Base-by-base conservation (phyloP, 2,888 invertebrate species). In the Rhimphoctona megacephalus region DNA sequence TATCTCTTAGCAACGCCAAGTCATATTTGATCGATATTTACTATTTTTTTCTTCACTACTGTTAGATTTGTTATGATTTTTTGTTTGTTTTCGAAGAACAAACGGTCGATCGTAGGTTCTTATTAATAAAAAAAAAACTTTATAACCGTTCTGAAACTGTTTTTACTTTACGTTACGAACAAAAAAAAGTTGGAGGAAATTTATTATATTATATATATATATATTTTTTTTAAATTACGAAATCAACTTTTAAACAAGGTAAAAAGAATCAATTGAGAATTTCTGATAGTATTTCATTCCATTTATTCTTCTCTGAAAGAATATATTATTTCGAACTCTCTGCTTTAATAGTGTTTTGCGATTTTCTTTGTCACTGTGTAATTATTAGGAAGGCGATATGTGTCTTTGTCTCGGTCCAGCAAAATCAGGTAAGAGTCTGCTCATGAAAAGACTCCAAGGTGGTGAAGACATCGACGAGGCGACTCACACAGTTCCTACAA, bases 391-490 rank as follows among this genome's bases (percentile, higher is more conserved):
- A 36, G 43, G 36, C 36, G 86, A 92, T 89, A 94, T 95, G 90
- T 95, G 95, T 88, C 92, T 98, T 9, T 98, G 98, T 90, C 94
- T 98, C 46, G 98, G 98, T 0, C 97, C 98, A 0, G 96, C 96
- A 85, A 96, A 97, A 52, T 97, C 97, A 0, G 98, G 98, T 0
- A 98, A 98, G 95, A 97, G 97, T 0, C 96, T 97, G 39, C 94
- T 98, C 30, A 92, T 98, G 85, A 97, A 97, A 93, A 96, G 96
- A 86, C 94, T 98, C 0, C 97, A 97, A 93, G 96, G 96, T 81
- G 96, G 96, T 81, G 96, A 96, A 87, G 95, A 96, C 0, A 96
- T 98, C 64, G 97, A 98, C 92, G 96, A 96, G 76, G 97, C 97
- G 0, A 96, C 97, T 73, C 97, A 97, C 79, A 97, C 97, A 0